Base-by-base conservation (phyloP, 2,888 invertebrate genomes). In the Molanna angustata region DNA sequence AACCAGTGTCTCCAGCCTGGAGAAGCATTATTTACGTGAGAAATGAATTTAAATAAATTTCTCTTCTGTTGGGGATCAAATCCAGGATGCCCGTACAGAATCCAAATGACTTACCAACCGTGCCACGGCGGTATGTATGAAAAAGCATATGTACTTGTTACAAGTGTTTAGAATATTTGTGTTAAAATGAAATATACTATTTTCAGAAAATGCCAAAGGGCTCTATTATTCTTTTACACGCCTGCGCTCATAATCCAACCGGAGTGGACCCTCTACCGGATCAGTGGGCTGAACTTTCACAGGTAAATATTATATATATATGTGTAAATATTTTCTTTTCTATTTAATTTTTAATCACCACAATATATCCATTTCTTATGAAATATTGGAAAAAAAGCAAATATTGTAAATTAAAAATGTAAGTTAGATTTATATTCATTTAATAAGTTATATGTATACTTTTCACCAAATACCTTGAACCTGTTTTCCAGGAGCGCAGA, bases 231-330 rank as follows among this genome's bases (percentile, higher is more conserved):
- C 73, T 99, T 52, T 74, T 99, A 32, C 98, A 98, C 69, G 97
- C 97, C 1, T 98, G 97, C 73, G 97, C 98, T 4, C 98, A 98
- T 74, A 98, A 99, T 76, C 98, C 98, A 11, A 99, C 98, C 19
- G 95, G 95, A 13, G 93, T 95, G 2, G 95, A 95, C 73, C 94
- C 94, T 2, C 85, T 75, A 57, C 80, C 80, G 4, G 88, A 90
- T 51, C 93, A 96, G 67, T 99, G 98, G 98, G 76, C 82, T 51
- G 88, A 94, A 71, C 76, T 98, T 1, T 93, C 94, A 1, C 69
- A 82, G 62, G 72, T 94, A 3, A 50, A 31, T 48, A 11, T 18
- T 21, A 43, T 31, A 43, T 27, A 6, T 6, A n/a, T n/a, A n/a
- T n/a, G n/a, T n/a, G n/a, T n/a, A n/a, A n/a, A n/a, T n/a, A n/a